Conservation (phyloP, 2,797 vertebrate species). For the Xiphophorus birchmanni region DNA sequence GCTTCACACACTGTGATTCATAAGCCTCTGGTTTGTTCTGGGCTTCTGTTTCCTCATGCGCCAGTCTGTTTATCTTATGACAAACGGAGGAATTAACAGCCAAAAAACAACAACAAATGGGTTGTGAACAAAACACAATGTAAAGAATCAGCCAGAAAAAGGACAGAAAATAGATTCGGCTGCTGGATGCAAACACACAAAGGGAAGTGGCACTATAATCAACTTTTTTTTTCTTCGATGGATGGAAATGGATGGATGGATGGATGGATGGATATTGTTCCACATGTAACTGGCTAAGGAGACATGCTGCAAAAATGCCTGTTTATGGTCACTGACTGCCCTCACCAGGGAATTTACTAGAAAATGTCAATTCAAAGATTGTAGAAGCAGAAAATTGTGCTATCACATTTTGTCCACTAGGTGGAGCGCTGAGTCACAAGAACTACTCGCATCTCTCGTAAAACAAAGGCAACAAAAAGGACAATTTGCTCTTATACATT, state of each 20-base stretch:
- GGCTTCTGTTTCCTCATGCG: neutral
- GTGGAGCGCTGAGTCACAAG: slow-evolving; percentile 29
- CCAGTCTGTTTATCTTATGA: slow-evolving; percentile 27
- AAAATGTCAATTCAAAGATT: neutral
- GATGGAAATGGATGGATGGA: too few species aligned
- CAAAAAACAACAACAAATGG: slow-evolving; percentile 36
- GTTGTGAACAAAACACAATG: slow-evolving; percentile 40
- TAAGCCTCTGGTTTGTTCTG: slow-evolving; percentile 34
- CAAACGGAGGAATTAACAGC: slow-evolving; percentile 42
- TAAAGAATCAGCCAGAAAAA: slow-evolving; percentile 28
- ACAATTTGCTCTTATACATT: neutral
- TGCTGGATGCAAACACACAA: slow-evolving; percentile 39
- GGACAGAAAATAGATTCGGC: slow-evolving; percentile 36
- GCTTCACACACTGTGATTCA: slow-evolving; percentile 40
- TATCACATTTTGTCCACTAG: slow-evolving; percentile 48
- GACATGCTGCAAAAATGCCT: neutral
- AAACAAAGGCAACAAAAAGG: neutral
- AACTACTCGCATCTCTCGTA: neutral
- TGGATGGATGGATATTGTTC: slow-evolving; percentile 14
- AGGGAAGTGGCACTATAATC: slow-evolving; percentile 1
- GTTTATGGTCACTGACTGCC: neutral
- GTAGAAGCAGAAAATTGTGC: neutral
- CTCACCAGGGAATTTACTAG: neutral
- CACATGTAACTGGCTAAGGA: neutral
- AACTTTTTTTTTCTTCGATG: slow-evolving; percentile 7